A percentile compares a stretch with the other conserved stretches of the same genome.
phyloP scores from a whole-genome alignment of 2,797 vertebrate genomes.

The Sebastes itinus region DNA sequence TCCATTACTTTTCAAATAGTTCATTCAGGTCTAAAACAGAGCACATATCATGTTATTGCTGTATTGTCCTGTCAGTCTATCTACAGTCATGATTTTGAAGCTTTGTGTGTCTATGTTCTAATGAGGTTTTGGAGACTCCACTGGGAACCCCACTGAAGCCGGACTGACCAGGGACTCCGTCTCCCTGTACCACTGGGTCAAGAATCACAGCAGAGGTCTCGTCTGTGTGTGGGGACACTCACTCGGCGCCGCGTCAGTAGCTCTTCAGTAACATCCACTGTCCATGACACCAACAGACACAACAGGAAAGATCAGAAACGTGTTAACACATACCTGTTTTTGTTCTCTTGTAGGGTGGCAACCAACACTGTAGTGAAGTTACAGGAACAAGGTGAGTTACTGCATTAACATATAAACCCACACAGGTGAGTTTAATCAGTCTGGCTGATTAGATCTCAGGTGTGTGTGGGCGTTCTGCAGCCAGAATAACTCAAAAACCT shows the following conservation, averaged over 20 bases:
- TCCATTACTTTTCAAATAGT: neutral
- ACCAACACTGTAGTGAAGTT: constrained; percentile 82
- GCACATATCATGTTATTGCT: too few relatives aligned
- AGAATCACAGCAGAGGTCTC: constrained; percentile 69
- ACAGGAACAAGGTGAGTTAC: constrained; percentile 81
- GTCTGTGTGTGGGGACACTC: constrained; percentile 91
- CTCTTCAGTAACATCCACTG: neutral
- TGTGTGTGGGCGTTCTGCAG: too few relatives aligned
- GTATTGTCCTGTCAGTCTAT: neutral
- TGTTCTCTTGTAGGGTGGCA: constrained; percentile 78
- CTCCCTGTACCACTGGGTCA: constrained; percentile 86
- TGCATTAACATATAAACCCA: neutral
- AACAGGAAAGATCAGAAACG: neutral
- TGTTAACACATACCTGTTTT: neutral
- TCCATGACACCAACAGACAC: neutral
- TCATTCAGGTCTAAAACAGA: neutral
- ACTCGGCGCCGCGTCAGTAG: constrained; percentile 87
- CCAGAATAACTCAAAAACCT: neutral
- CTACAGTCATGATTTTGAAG: too few relatives aligned
- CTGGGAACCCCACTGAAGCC: constrained; percentile 83
- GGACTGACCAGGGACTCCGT: constrained; percentile 86
- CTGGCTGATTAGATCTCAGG: too few relatives aligned
- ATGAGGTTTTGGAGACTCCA: constrained; percentile 89
- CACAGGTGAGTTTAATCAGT: neutral
- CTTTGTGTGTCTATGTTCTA: neutral